Base-by-base conservation (phyloP, 2,888 invertebrate species). In the Andricus quercusramuli region DNA sequence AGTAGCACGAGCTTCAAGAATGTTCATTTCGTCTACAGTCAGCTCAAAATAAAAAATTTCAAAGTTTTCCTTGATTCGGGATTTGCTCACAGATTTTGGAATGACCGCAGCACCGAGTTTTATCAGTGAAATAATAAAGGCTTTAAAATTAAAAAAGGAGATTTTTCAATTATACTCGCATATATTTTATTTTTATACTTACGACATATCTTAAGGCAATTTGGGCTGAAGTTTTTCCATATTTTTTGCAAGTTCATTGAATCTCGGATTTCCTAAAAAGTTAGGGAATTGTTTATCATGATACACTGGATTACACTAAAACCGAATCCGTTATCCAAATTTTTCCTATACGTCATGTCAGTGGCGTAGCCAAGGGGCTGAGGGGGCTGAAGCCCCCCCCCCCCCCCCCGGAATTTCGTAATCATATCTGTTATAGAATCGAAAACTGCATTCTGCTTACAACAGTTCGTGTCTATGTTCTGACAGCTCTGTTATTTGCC, bases 191-290 rank as follows among this genome's bases (percentile, higher is more conserved):
- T 76, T 78, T 65, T 29, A 78, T 66, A 82, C 92, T 93, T 87
- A 95, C 93, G 90, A 94, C 94, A 90, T 94, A 95, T 93, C 95
- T 94, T 65, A 96, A 94, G 1, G 96, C 93, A 20, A 96, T 93
- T 91, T 97, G 96, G 0, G 96, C 96, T 0, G 95, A 92, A 2
- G 95, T 94, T 91, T 96, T 96, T 0, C 94, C 93, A 79, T 96
- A 94, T 81, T 95, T 95, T 15, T 94, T 90, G 95, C 96, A 77
- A 97, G 94, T 29, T 91, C 91, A 83, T 94, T 93, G 2, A 97
- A 93, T 84, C 93, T 93, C 0, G 94, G 94, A 89, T 96, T 95
- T 0, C 95, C 94, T 87, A 96, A 88, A 3, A 94, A 94, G 96
- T 96, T 37, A 96, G 95, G 89, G 96, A 90, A 9, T 96, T 92